Evolutionary conservation across 2,888 invertebrate species (phyloP), one percentile per base, ranked within the genome.

Genomic region (Alviniconcha strummeri): DNA sequence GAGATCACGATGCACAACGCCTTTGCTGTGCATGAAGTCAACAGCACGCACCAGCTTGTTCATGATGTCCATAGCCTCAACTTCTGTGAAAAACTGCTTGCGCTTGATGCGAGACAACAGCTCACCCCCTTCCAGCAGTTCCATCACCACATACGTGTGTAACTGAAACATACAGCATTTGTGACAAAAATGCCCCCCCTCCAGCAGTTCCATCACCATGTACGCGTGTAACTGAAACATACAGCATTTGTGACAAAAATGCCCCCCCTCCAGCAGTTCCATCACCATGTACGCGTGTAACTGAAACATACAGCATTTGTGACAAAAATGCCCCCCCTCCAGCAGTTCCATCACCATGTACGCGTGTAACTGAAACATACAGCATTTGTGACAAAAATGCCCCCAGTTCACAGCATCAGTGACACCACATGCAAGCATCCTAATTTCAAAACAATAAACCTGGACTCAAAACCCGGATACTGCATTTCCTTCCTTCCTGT

Each of bases 331-430:
- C 7, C 97, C 97, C 36, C 98, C 98, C 77, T 95, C 94, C 19
- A 98, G 95, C 87, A 97, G 94, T 93, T 99, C 99, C 93, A 97
- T 96, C 17, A 99, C 96, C 86, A 99, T 96, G 95, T 98, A 99
- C 0, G 97, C 97, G 94, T 98, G 96, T 56, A 94, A 95, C 95
- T 96, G 94, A 52, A 67, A 60, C 60, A 60, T n/a, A n/a, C n/a
- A n/a, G n/a, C n/a, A n/a, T n/a, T n/a, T n/a, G n/a, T n/a, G n/a
- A n/a, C n/a, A n/a, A n/a, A n/a, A n/a, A n/a, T n/a, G n/a, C n/a
- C 97, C 97, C 36, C 17, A 36, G 36, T 36, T 36, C 36, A 0
- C 36, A 36, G 36, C 36, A 36, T 36, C 36, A 36, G 3, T 36
- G 36, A 36, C 36, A 36, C 36, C 36, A 36, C 36, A 36, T 36